A percentile compares a stretch with the other conserved stretches of the same genome.
Evolutionary conservation across 2,113 vertebrate genomes (phyloP).

Genomic region (Dipodomys merriami): DNA sequence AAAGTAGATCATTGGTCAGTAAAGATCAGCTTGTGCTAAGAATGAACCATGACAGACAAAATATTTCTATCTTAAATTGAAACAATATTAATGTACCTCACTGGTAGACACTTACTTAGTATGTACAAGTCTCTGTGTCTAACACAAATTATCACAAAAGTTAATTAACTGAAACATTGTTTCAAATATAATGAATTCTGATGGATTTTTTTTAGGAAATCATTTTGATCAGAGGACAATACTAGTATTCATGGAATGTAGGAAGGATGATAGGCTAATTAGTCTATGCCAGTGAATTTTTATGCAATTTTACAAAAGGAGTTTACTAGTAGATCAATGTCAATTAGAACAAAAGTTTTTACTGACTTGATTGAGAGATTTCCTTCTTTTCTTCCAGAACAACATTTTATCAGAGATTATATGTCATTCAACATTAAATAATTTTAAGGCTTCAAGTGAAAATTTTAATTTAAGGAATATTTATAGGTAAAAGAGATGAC

Average conservation of each 20-base stretch:
- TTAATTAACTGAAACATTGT: background rate
- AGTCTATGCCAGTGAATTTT: background rate
- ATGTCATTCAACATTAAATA: background rate
- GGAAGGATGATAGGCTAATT: background rate
- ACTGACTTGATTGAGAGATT: background rate
- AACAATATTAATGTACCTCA: too few species aligned
- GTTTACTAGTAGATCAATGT: background rate
- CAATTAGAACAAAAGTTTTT: background rate
- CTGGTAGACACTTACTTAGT: background rate
- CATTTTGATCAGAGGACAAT: background rate
- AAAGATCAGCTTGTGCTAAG: background rate
- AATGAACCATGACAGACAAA: background rate
- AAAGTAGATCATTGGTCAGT: background rate
- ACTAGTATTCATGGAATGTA: background rate
- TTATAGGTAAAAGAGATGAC: background rate
- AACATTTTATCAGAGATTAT: slow-evolving; percentile 10
- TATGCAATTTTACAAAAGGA: background rate
- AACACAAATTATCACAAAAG: too few species aligned
- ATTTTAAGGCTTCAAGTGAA: too few species aligned
- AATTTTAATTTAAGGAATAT: background rate
- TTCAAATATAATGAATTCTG: background rate
- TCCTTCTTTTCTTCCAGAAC: background rate
- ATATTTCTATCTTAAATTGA: background rate
- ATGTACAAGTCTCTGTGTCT: background rate
- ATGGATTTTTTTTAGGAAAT: background rate